Evolutionary conservation across 1,140 invertebrate genomes (phyloP), one percentile per base, ranked within the genome.

Genomic region (Halesus radiatus): DNA sequence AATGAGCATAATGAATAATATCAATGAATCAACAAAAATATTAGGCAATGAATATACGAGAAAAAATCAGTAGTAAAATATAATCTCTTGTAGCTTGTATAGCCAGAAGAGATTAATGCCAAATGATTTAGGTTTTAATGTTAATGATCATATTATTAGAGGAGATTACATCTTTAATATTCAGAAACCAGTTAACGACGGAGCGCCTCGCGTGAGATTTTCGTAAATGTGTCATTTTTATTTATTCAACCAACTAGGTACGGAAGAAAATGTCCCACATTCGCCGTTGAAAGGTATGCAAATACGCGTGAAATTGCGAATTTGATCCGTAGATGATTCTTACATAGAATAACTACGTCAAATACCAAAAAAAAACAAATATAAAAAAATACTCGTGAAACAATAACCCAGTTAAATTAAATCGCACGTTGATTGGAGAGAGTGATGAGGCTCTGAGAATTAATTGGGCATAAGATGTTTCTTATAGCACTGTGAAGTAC

Each of bases 201-300:
- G 37, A 45, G 10, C 37, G 45, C 52, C 45, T 72, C 22, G 20
- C 68, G 45, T 18, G 26, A 72, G 45, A 52, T 72, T 52, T 13
- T 72, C 20, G 50, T 52, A 53, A 72, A 53, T 72, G 68, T 72
- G 68, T 72, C 68, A 72, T 50, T 53, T 52, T 22, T 72, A 50
- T 72, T 72, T 72, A 50, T 53, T 50, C 52, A 53, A 53, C 68
- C 58, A 60, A 60, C 58, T 60, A 66, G 62, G 22, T 16, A 66
- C 62, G 62, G 68, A 72, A 72, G 50, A 72, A 72, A 72, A 72
- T 72, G 45, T 72, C 16, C 68, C 50, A 72, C 68, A 72, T 72
- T 53, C 68, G 26, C 37, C 37, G 37, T 13, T 45, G 62, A 66
- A 37, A 72, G 22, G 20, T 72, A 72, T 72, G 68, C 50, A 72